These are phyloP conservation scores for Tanytarsus gracilentus DNA, from an alignment of 2,888 invertebrate species.

Conservation along the genomic window DNA sequence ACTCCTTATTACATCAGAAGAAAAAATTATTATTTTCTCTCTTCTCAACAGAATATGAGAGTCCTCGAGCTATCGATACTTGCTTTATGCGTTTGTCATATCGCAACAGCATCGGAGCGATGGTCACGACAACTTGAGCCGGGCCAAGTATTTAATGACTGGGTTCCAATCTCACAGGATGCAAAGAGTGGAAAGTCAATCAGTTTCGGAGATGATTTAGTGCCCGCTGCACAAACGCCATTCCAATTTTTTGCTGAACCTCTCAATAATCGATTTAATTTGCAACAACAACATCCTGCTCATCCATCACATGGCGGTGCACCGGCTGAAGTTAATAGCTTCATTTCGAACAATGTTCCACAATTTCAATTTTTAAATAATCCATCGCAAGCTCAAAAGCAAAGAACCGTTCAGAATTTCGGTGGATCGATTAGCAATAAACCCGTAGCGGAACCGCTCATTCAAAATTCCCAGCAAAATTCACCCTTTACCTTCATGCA, in stretches of 20 bases:
- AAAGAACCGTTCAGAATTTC: constrained; percentile 23
- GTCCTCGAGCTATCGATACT: constrained; percentile 2
- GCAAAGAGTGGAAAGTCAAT: constrained; percentile 34
- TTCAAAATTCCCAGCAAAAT: constrained; percentile 13
- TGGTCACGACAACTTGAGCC: constrained; percentile 41
- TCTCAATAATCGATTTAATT: constrained; percentile 14
- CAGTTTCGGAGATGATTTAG: constrained; percentile 32
- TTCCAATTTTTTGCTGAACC: constrained; percentile 37
- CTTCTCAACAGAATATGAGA: constrained; percentile 22
- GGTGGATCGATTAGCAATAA: constrained; percentile 21
- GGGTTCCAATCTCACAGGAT: constrained; percentile 45
- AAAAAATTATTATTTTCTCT: background rate
- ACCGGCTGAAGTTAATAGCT: constrained; percentile 20
- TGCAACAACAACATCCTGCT: constrained; percentile 27
- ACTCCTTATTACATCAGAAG: constrained; percentile 3
- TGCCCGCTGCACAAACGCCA: constrained; percentile 40
- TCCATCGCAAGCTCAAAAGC: background rate
- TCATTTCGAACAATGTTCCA: constrained; percentile 14
- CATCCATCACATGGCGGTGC: background rate
- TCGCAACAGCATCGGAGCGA: constrained; percentile 34
- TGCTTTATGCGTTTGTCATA: background rate
- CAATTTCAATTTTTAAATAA: constrained; percentile 20
- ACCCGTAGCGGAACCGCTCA: constrained; percentile 20
- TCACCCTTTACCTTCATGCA: constrained; percentile 25
- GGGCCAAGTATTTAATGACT: constrained; percentile 42